Percentiles rank a stretch among this genome's conserved stretches.
phyloP scores from a whole-genome alignment of 2,888 invertebrate species.

The Linyphia triangularis region DNA sequence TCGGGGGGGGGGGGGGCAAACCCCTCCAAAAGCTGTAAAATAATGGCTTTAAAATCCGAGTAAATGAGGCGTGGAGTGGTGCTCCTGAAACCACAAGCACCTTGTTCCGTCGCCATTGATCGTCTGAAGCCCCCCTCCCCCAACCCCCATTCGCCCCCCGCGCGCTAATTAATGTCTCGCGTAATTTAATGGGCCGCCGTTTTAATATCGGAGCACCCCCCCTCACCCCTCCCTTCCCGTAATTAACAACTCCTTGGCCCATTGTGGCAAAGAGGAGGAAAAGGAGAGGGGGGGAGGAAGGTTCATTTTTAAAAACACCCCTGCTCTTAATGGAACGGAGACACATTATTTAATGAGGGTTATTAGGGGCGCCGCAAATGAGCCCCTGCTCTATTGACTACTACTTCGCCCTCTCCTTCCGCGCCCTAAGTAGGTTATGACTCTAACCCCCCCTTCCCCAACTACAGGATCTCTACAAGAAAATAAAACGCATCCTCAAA shows the following conservation, averaged over 20 bases:
- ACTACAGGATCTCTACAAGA: constrained; percentile 6
- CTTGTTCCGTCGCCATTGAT: constrained; percentile 74
- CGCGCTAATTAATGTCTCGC: constrained; percentile 73
- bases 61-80: constrained; percentile 73
- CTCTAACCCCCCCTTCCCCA: constrained; percentile 16
- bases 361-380: constrained; percentile 75
- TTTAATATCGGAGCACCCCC: constrained; percentile 71
- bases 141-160: constrained; percentile 2
- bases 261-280: constrained; percentile 63
- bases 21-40: constrained; percentile 71
- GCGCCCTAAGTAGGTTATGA: constrained; percentile 71
- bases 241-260: constrained; percentile 74
- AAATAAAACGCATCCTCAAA: constrained; percentile 68
- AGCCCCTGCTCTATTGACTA: constrained; percentile 74
- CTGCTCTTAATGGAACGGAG: constrained; percentile 69
- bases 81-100: constrained; percentile 73
- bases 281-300: constrained; percentile 13
- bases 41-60: constrained; percentile 74
- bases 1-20: background rate
- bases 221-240: constrained; percentile 44
- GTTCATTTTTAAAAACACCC: constrained; percentile 70
- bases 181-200: constrained; percentile 75
- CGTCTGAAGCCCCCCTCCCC: constrained; percentile 23
- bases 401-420: constrained; percentile 35
- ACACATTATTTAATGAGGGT: constrained; percentile 75